Evolutionary conservation across 2,888 invertebrate genomes (phyloP), one percentile per base, ranked within the genome.

Genomic region (Phaonia tiefii): DNA sequence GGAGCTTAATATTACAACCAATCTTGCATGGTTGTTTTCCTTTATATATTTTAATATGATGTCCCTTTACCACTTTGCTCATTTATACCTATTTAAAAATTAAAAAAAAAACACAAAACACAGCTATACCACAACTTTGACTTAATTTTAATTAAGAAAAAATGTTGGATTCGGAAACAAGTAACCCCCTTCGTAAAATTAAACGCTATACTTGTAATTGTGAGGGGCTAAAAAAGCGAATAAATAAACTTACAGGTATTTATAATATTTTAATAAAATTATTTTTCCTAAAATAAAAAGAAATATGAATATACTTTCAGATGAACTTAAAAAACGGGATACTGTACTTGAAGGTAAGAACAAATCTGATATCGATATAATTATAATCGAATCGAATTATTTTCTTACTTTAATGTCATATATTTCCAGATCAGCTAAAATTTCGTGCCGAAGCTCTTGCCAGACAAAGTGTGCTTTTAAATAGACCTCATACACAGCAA

Each of bases 111-210:
- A 17, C 15, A 17, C 17, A 46, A 37, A 46, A 17, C 5, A 46
- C 17, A 15, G 15, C 2, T 46, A 8, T 17, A 46, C 15, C 2
- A 46, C 46, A 46, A 2, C 2, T 3, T 46, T 8, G 44, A 44
- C 5, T 7, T 54, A 54, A 54, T 11, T 31, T 58, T 31, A 25
- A 58, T 13, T 17, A 31, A 25, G 44, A 17, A 44, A 60, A 72
- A 60, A 72, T 72, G 72, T 60, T 49, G 13, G 60, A 72, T 15
- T 72, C 72, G 31, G 49, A 72, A 37, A n/a, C 42, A 71, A 26
- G 44, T 26, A 71, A 26, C 44, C 71, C 71, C 42, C 58, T 44
- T 26, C 58, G 58, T n/a, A 71, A 71, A 71, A 71, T 58, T 25
- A 71, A 25, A 44, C 58, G 42, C 58, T 58, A 22, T 10, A 44